Evolutionary conservation across 1,140 invertebrate genomes (phyloP).

Genomic region (Anastatus disparis): DNA sequence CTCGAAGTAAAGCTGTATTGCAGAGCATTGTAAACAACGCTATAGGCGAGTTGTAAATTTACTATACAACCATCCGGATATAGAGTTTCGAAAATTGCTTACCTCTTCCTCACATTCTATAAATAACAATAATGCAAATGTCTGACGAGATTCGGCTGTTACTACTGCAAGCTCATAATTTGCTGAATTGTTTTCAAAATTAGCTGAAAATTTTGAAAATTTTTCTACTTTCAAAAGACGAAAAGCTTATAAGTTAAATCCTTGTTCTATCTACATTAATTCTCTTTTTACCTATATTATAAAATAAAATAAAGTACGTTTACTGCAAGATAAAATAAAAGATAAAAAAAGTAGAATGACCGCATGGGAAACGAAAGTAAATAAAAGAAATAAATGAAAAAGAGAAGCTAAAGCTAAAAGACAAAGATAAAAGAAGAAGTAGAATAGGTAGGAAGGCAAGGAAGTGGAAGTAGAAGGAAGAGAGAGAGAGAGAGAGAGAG

Average conservation of each 20-base stretch:
- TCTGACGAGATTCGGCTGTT: neutral
- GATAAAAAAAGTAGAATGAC: too few species aligned
- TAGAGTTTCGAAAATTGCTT: constrained; percentile 30
- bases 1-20: too few species aligned
- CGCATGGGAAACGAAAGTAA: too few species aligned
- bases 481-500: constrained; percentile 25
- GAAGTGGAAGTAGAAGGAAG: constrained; percentile 27
- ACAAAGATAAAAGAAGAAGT: constrained; percentile 4
- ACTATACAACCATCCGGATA: constrained; percentile 61
- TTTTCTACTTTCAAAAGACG: neutral
- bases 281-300: neutral
- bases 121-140: too few species aligned
- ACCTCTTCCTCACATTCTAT: constrained; percentile 35
- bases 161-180: constrained; percentile 7
- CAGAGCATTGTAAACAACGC: too few species aligned
- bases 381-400: too few species aligned
- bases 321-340: too few species aligned
- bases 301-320: neutral
- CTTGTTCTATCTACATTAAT: too few species aligned
- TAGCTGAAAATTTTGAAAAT: neutral
- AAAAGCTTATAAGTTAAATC: neutral
- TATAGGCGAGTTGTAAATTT: constrained; percentile 61
- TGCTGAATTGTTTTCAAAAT: neutral
- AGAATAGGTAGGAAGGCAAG: constrained; percentile 4
- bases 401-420: neutral